Base-by-base conservation (phyloP, 2,797 vertebrate genomes). In the Toxotes lorentzi region DNA sequence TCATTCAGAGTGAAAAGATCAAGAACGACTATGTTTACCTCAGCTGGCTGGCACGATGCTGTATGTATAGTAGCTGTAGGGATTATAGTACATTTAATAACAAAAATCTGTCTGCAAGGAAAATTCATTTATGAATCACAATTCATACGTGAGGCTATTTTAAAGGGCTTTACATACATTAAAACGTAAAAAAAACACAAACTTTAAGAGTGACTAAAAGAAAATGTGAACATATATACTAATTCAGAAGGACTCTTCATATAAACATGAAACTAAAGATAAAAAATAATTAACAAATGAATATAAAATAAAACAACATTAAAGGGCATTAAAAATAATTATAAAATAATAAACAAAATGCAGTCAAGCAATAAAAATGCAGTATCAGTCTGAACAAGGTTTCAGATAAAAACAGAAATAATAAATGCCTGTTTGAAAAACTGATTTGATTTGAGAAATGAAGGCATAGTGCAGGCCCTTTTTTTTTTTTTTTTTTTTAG, bases 1-100 rank as follows among this genome's bases (percentile, higher is more conserved):
- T 97, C 92, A 98, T 99, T 93, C 97, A 97, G 89, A 98, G 91
- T 89, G 97, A 99, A 90, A 99, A 99, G 96, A 95, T 99, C 93
- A 99, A 97, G 95, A 97, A 93, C 84, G 98, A 99, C 92, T 98
- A 97, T 86, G 92, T 98, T 86, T 99, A 97, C 93, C 95, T 97
- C 92, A 98, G 97, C 92, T 99, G 98, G 97, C 93, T 99, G 89
- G 96, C 97, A 74, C 97, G 97, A 79, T 99, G 98, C 93, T 98
- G 98, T 99, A 96, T 84, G 97, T 99, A 92, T 76, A 48, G 0
- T 5, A n/a, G 2, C 41, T 2, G 4, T 50, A 30, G 1, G 35
- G 7, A 35, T 16, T 1, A 32, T 40, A 10, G 1, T 38, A 27
- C 50, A 69, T 47, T 66, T 66, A 8, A 64, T 34, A 19, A 32